Evolutionary conservation across 2,888 invertebrate species (phyloP).

Genomic region (Thymelicus sylvestris): DNA sequence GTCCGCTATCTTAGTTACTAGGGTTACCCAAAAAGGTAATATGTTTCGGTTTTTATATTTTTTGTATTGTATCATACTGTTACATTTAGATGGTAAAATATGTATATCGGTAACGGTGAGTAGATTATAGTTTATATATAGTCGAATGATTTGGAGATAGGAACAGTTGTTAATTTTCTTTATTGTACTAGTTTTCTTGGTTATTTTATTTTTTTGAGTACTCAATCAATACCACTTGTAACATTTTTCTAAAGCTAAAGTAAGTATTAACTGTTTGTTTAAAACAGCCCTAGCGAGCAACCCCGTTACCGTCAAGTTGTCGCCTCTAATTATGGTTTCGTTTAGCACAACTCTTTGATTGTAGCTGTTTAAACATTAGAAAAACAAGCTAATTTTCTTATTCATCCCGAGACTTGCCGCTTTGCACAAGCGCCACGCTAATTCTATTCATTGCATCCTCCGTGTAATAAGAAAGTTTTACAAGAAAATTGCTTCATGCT

Average conservation of each 20-base stretch:
- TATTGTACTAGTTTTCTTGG: too few species aligned
- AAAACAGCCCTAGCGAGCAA: conserved; percentile 33
- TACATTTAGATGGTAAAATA: too few species aligned
- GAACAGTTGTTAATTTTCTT: too few species aligned
- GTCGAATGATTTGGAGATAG: too few species aligned
- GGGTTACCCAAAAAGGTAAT: background rate
- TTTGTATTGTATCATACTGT: too few species aligned
- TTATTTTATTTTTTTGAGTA: too few species aligned
- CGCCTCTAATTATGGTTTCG: conserved; percentile 71
- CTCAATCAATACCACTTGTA: too few species aligned
- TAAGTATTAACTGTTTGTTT: background rate
- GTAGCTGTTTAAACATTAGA: conserved; percentile 60
- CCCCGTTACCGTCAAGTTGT: conserved; percentile 55
- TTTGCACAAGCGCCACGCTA: conserved; percentile 34
- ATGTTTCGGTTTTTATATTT: too few species aligned
- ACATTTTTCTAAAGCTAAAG: too few species aligned
- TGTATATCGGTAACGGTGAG: too few species aligned
- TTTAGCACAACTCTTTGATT: conserved; percentile 65
- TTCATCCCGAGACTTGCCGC: conserved; percentile 32
- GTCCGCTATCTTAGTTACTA: conserved; percentile 15
- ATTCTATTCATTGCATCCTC: conserved; percentile 38
- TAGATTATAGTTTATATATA: too few species aligned
- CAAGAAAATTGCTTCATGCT: conserved; percentile 35
- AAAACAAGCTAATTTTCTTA: conserved; percentile 53
- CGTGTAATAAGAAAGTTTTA: conserved; percentile 39